Base-by-base conservation (phyloP, 2,888 invertebrate species). In the Mycalesis mineus region DNA sequence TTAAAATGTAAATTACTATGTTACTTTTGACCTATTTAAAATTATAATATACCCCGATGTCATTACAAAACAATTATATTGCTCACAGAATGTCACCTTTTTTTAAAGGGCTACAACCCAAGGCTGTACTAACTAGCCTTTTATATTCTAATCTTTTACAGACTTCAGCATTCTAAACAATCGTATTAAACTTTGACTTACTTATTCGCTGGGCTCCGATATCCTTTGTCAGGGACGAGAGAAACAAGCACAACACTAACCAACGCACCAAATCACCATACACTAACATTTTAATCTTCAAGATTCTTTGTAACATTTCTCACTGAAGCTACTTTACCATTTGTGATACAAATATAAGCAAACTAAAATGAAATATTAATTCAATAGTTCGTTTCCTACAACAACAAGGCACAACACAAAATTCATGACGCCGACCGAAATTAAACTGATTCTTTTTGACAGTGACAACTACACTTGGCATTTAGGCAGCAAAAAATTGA, bases 151-250 rank as follows among this genome's bases (percentile, higher is more conserved):
- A 7, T 7, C 8, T 7, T 33, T 7, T 9, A 1, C 33, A 36
- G 36, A 9, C 36, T 36, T 17, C 1, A 55, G 6, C 5, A 14
- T 9, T 14, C 11, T 31, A 15, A 33, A 33, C 5, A 49, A 41
- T 47, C 42, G 13, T 54, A 47, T 47, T 48, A 58, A 42, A 53
- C 36, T 15, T 37, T 57, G 57, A 84, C 88, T 87, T 80, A 88
- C 88, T 80, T 66, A 80, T 66, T 71, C 78, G 71, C 69, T 77
- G 78, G 64, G 86, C 81, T 58, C 75, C 79, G 63, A 71, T 73
- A 70, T 80, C 78, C 84, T 84, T 84, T 84, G 84, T 84, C 75
- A 80, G 72, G 63, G 75, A 74, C 73, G 82, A 72, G 73, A 84
- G 72, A 80, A 84, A 72, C 71, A 83, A 72, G 71, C 80, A 78